Percentiles rank a stretch among this genome's conserved stretches.
Conservation (phyloP, 2,113 vertebrate genomes). For the Odontophorus gujanensis region DNA sequence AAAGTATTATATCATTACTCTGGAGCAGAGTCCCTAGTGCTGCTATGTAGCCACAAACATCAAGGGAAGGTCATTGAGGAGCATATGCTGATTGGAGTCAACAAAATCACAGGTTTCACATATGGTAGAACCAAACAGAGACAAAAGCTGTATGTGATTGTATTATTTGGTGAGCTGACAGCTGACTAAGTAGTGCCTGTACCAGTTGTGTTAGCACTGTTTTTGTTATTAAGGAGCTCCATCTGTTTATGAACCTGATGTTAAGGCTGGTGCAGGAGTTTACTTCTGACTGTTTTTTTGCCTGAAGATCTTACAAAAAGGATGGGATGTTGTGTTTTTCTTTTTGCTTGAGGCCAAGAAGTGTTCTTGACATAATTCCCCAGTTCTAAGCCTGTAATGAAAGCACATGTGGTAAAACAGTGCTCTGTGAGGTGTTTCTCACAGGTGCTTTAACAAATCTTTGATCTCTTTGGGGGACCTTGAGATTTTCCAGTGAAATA, state of each 20-base stretch:
- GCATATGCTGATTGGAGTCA: neutral
- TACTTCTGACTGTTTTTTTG: neutral
- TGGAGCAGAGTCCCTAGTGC: neutral
- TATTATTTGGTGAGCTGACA: neutral
- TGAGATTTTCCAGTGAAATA: neutral
- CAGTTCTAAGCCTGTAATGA: neutral
- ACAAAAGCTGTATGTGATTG: neutral
- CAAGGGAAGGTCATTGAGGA: neutral
- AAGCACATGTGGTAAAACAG: neutral
- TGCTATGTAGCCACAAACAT: neutral
- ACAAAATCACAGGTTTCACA: neutral
- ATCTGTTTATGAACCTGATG: neutral
- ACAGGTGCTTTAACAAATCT: neutral
- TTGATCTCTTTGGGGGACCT: neutral
- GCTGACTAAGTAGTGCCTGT: neutral
- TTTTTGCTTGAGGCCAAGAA: neutral
- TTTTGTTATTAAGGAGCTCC: neutral
- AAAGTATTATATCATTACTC: neutral
- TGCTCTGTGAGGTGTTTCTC: neutral
- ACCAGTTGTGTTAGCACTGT: neutral
- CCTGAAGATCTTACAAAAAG: neutral
- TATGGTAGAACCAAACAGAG: neutral
- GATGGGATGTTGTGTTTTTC: constrained; percentile 4
- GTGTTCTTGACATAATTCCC: neutral
- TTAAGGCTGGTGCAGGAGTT: neutral